A percentile compares a stretch with the other conserved stretches of the same genome.
These are phyloP conservation scores for Nebria brevicollis DNA, from an alignment of 2,888 invertebrate genomes.

Conservation along the genomic window DNA sequence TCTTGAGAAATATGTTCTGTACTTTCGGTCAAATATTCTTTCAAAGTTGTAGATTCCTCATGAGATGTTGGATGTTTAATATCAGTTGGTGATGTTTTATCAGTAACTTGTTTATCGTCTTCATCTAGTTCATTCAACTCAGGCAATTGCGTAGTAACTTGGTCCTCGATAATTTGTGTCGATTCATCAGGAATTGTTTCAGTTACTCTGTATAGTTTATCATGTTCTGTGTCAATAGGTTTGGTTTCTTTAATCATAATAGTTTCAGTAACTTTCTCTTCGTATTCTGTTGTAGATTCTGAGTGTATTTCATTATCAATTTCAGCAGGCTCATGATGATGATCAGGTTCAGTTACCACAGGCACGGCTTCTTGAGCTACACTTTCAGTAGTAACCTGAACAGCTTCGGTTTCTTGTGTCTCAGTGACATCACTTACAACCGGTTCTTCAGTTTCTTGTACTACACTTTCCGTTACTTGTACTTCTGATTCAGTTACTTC, in stretches of 20 bases:
- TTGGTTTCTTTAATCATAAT: neutral
- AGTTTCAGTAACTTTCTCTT: neutral
- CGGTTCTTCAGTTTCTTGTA: slow-evolving; percentile 30
- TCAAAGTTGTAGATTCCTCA: slow-evolving; percentile 28
- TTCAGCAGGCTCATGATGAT: neutral
- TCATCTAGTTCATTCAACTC: slow-evolving; percentile 31
- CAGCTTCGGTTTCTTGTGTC: slow-evolving; percentile 8
- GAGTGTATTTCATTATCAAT: neutral
- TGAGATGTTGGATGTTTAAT: slow-evolving; percentile 23
- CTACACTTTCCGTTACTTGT: slow-evolving; percentile 26
- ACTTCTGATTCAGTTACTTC: slow-evolving; percentile 44
- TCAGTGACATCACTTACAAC: slow-evolving; percentile 27
- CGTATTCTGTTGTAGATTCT: slow-evolving; percentile 17
- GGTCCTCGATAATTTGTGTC: slow-evolving; percentile 28
- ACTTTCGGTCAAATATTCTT: neutral
- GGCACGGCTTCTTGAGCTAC: neutral
- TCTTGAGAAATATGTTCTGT: slow-evolving; percentile 8
- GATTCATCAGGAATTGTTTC: slow-evolving; percentile 10
- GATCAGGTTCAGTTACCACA: neutral
- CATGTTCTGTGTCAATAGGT: slow-evolving; percentile 16
- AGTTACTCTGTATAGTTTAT: neutral
- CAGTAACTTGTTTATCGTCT: slow-evolving; percentile 27
- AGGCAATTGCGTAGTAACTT: slow-evolving; percentile 32
- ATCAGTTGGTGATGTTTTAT: slow-evolving; percentile 35
- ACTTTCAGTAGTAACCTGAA: slow-evolving; percentile 12